A percentile compares a stretch with the other conserved stretches of the same genome.
Evolutionary conservation across 2,888 invertebrate genomes (phyloP).

Genomic region (Chrysopilus asiliformis): DNA sequence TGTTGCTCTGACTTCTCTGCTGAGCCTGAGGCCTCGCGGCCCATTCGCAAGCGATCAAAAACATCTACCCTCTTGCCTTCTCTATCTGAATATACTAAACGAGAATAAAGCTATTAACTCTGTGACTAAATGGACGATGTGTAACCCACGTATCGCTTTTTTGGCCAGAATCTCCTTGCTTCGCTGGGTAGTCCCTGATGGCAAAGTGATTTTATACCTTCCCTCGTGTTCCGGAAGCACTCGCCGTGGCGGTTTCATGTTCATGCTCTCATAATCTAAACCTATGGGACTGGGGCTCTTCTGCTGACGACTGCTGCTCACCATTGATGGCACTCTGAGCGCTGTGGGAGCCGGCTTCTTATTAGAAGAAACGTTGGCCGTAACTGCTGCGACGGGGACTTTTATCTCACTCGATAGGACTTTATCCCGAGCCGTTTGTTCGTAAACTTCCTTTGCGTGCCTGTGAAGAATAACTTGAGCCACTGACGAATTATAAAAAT

Average conservation of each 20-base stretch:
- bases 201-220: slow-evolving; percentile 41
- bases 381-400: slow-evolving; percentile 42
- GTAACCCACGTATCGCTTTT: slow-evolving; percentile 27
- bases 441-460: slow-evolving; percentile 46
- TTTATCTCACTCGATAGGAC: slow-evolving; percentile 36
- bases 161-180: slow-evolving; percentile 38
- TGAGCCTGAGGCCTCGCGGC: background rate
- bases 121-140: no score
- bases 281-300: no score
- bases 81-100: slow-evolving; percentile 32
- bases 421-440: slow-evolving; percentile 43
- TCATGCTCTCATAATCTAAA: no score
- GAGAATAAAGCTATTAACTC: no score
- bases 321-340: no score
- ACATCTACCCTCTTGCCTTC: slow-evolving; percentile 24
- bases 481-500: background rate
- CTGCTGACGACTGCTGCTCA: no score
- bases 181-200: slow-evolving; percentile 38
- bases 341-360: no score
- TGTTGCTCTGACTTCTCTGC: slow-evolving; percentile 2
- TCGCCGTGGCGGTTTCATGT: slow-evolving; percentile 28
- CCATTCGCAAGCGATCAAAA: slow-evolving; percentile 24
- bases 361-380: slow-evolving; percentile 24
- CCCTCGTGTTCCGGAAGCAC: slow-evolving; percentile 43
- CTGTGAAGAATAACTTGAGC: slow-evolving; percentile 30